Base-by-base conservation (phyloP, 2,797 vertebrate species). In the Smutsia temminckii region DNA sequence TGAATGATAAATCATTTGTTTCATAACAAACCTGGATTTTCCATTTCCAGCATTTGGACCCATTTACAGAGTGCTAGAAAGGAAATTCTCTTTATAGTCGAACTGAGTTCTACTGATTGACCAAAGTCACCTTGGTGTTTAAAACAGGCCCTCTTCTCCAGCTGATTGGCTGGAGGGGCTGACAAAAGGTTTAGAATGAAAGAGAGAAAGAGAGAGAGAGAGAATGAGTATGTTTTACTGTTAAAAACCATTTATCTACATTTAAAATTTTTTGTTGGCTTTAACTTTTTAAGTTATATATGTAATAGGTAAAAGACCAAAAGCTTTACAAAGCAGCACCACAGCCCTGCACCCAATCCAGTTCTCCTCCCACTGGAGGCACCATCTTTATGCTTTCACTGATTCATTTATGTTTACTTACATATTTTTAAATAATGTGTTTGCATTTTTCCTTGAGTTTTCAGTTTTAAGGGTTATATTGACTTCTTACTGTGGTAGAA, bases 391-490 rank as follows among this genome's bases (percentile, higher is more conserved):
- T 2, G 40, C 37, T 84, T 68, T 61, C 18, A 20, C 18, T 57
- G n/a, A 91, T 75, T 85, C 27, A 61, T 68, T 83, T 92, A 57
- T 63, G 0, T 59, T 75, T 91, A 69, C 29, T 75, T 77, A 57
- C 1, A 6, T 63, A 42, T 59, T 91, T 91, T 51, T n/a, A 59
- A 91, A 91, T n/a, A 59, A 57, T 1, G 0, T 40, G 27, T 49
- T 75, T 94, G 46, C 61, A 80, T 91, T 61, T 80, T 13, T 86
- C 53, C 32, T 90, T 86, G n/a, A 77, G 40, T 87, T 95, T 93
- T 77, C 13, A 69, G 6, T 34, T 64, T 90, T 81, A 77, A 66
- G 59, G 42, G 63, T 55, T 68, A 37, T 64, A 23, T 42, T 77
- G 32, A 64, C n/a, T 68, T 81, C 53, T 86, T 21, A 25, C 8